Evolutionary conservation across 2,113 vertebrate species (phyloP), one percentile per base, ranked within the genome.

Genomic region (Illadopsis cleaveri): DNA sequence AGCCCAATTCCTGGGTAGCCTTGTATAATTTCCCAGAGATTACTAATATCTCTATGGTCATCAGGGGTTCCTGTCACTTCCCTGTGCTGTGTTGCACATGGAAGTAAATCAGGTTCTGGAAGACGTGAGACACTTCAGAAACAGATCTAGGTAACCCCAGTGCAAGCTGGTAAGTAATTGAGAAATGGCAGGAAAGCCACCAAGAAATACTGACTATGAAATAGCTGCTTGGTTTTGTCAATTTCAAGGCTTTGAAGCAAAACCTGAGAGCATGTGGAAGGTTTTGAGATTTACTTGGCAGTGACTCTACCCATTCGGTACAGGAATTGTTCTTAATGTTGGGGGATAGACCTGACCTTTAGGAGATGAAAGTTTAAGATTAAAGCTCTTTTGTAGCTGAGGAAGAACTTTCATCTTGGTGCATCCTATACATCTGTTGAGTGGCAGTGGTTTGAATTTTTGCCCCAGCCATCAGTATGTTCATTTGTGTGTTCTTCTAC

Each of bases 171-270:
- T 38, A 53, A 42, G 33, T 45, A 77, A 58, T 0, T 53, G 61
- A 87, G 44, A 85, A 47, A 27, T 69, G 33, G 2, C 25, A 68
- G 57, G 51, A 93, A 79, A 79, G 45, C 37, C 31, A 50, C 12
- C 13, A 61, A 48, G 27, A 47, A 78, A 66, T 95, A 38, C 10
- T 57, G n/a, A 20, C 53, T 31, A 15, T 5, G 12, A 40, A 47
- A 44, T 25, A 58, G 14, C 66, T 80, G 18, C 30, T 65, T 21
- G 40, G 9, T 31, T 70, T 14, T 54, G 28, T 40, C 27, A 5
- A 2, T 72, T 69, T 81, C 50, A 89, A 86, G 40, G 31, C 45
- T 94, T 86, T 73, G 77, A 86, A 86, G 64, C 33, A 80, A 89
- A 94, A 72, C 40, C 22, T 56, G 44, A 76, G 62, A 65, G 6